Evolutionary conservation across 2,113 vertebrate genomes (phyloP), one percentile per base, ranked within the genome.

Genomic region (Anoplopoma fimbria): DNA sequence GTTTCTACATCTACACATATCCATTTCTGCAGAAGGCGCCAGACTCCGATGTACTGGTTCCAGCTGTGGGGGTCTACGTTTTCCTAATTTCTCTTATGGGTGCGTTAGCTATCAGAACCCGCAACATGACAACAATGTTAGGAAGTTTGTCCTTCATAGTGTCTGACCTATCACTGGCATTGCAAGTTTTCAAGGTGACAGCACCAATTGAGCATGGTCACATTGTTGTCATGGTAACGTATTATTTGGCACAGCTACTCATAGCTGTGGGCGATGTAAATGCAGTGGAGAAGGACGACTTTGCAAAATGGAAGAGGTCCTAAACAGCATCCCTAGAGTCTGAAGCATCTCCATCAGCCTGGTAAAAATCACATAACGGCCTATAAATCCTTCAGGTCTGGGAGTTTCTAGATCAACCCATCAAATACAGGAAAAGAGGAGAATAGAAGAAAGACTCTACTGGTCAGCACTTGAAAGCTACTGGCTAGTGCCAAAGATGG

Each of bases 171-270:
- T 38, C 91, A 0, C 94, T 98, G 63, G 93, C 94, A 31, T 63
- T 96, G 63, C 88, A 96, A 29, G 57, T 83, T 19, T 98, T 97
- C 36, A 93, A 91, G 14, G 86, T 76, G 9, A 45, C 82, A 0
- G 17, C 95, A n/a, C 77, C 87, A 1, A 36, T 87, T 0, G 51
- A 89, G 49, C 42, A 94, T 0, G 83, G 93, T 0, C 82, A 73
- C 4, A 4, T 68, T 5, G 1, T 95, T 34, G 85, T 95, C 82
- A 97, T 97, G 96, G 76, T 69, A 27, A 96, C 96, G 1, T 97
- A 97, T 83, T 98, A 97, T 40, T 53, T 94, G 0, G 96, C 95
- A 0, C 97, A 97, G 93, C 23, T 94, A 21, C 89, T 97, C 9
- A 95, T 98, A 0, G 81, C 95, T 0, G 73, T 95, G 27, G 95